These are phyloP conservation scores for Zonitis immaculata DNA, from an alignment of 2,888 invertebrate genomes.

Conservation along the genomic window DNA sequence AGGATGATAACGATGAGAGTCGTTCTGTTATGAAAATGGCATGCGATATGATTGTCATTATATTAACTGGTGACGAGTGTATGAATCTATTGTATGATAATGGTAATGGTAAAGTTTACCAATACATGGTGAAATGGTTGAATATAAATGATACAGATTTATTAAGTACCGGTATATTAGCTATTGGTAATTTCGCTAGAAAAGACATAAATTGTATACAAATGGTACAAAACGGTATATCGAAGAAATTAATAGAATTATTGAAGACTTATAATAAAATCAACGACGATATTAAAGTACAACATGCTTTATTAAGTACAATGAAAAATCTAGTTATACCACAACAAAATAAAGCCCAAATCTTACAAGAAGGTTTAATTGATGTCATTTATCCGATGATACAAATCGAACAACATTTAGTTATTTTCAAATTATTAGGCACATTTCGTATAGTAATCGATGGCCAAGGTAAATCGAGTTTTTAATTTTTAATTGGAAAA, in stretches of 20 bases:
- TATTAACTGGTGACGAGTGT: slow-evolving; percentile 83
- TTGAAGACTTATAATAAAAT: slow-evolving; percentile 53
- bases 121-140: slow-evolving; percentile 73
- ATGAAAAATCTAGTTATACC: slow-evolving; percentile 73
- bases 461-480: slow-evolving; percentile 77
- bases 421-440: slow-evolving; percentile 81
- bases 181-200: slow-evolving; percentile 86
- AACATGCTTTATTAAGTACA: slow-evolving; percentile 73
- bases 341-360: slow-evolving; percentile 66
- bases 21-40: slow-evolving; percentile 73
- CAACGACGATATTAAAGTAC: slow-evolving; percentile 58
- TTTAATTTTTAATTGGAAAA: slow-evolving; percentile 24
- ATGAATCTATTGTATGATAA: slow-evolving; percentile 79
- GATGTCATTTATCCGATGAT: slow-evolving; percentile 68
- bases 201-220: slow-evolving; percentile 78
- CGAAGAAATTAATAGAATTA: slow-evolving; percentile 62
- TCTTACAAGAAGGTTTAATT: slow-evolving; percentile 69
- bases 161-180: slow-evolving; percentile 76
- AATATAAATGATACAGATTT: slow-evolving; percentile 68
- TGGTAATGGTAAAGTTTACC: slow-evolving; percentile 67
- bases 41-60: slow-evolving; percentile 78
- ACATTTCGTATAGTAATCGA: slow-evolving; percentile 83
- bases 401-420: slow-evolving; percentile 64
- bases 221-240: slow-evolving; percentile 75
- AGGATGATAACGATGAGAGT: slow-evolving; percentile 60